These are phyloP conservation scores for Stigmatopora nigra DNA, from an alignment of 2,113 vertebrate species.

Conservation along the genomic window DNA sequence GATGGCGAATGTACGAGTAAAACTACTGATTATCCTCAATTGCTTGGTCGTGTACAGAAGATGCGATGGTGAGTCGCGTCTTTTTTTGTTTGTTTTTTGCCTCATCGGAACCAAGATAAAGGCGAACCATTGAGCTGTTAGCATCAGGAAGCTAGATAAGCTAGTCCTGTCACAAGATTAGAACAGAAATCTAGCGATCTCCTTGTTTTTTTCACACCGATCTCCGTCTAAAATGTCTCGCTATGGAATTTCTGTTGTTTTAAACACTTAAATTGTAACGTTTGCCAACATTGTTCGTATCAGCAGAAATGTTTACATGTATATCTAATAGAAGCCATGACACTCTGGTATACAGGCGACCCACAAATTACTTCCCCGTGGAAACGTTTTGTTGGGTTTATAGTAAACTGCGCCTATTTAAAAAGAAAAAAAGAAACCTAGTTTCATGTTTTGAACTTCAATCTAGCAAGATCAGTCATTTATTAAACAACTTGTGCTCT, in stretches of 20 bases:
- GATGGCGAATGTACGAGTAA: conserved; percentile 52
- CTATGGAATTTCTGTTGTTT: neutral
- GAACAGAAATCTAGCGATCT: neutral
- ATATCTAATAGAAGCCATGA: neutral
- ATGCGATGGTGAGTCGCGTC: conserved; percentile 45
- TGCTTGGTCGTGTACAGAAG: conserved; percentile 29
- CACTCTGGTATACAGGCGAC: neutral
- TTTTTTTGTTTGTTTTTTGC: conserved; percentile 8
- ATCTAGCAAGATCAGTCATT: neutral
- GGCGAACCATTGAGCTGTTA: conserved; percentile 21
- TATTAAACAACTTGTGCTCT: too few species aligned
- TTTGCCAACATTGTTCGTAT: neutral
- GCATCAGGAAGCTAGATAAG: conserved; percentile 28
- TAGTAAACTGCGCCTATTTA: neutral
- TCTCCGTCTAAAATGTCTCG: neutral
- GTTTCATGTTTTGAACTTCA: neutral
- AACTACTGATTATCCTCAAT: conserved; percentile 32
- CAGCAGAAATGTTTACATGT: neutral
- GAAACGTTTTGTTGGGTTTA: neutral
- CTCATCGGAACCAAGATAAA: neutral
- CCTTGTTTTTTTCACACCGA: neutral
- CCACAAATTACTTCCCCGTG: neutral
- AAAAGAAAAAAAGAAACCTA: too few species aligned
- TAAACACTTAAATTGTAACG: neutral
- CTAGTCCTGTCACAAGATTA: conserved; percentile 5